Evolutionary conservation across 2,888 invertebrate species (phyloP).

Genomic region (Drosophila robusta): DNA sequence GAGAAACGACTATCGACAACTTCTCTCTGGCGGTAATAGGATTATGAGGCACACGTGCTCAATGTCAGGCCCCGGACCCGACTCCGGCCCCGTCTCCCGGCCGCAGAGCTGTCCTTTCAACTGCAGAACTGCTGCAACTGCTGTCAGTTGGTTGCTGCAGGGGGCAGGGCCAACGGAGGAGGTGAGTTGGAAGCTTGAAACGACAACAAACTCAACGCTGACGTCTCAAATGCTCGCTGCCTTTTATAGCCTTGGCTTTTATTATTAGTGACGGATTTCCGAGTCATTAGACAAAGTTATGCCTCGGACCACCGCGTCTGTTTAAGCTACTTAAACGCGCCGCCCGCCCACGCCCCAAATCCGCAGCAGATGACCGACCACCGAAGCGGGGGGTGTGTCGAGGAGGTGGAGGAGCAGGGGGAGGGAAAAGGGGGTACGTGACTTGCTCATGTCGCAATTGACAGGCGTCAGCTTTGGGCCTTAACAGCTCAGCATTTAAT

Average conservation of each 20-base stretch:
- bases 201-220: constrained; percentile 32
- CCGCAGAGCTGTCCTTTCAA: constrained; percentile 18
- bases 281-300: constrained; percentile 84
- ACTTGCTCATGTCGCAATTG: background rate
- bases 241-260: constrained; percentile 76
- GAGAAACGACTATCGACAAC: constrained; percentile 44
- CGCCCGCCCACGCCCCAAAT: constrained; percentile 61
- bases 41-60: constrained; percentile 81
- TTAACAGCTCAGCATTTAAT: constrained; percentile 75
- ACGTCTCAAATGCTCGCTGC: constrained; percentile 75
- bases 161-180: too few relatives aligned
- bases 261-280: constrained; percentile 84
- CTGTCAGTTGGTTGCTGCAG: background rate
- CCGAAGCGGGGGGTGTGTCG: too few relatives aligned
- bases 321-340: constrained; percentile 83
- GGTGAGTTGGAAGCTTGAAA: constrained; percentile 13
- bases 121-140: constrained; percentile 65
- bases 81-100: constrained; percentile 14
- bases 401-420: too few relatives aligned
- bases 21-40: constrained; percentile 72
- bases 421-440: background rate
- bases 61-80: constrained; percentile 50
- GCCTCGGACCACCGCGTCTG: constrained; percentile 82
- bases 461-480: constrained; percentile 3
- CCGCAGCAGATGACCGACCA: constrained; percentile 6